Base-by-base conservation (phyloP, 2,797 vertebrate genomes). In the Phrynocephalus vlangalii region DNA sequence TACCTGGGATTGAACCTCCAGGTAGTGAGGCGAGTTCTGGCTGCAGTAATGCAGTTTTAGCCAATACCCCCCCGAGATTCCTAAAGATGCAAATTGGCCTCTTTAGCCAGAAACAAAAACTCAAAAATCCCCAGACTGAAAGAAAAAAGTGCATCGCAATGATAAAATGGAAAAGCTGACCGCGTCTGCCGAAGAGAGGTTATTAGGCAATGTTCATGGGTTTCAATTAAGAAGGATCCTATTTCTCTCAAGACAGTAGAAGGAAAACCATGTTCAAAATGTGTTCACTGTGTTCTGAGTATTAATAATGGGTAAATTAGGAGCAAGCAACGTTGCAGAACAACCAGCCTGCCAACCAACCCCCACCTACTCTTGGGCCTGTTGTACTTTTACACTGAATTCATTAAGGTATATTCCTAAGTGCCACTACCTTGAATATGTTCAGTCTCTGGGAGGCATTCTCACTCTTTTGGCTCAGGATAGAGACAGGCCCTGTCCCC, bases 161-260 rank as follows among this genome's bases (percentile, higher is more conserved):
- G 52, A n/a, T 79, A 48, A 86, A 86, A 52, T 79, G 77, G 67
- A 79, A 71, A 79, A 79, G 24, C 15, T 56, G 50, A 9, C 15
- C 76, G 5, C 8, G 11, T 15, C 26, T 56, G 28, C 33, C 50
- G 3, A 52, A 79, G 28, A 78, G n/a, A 85, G 13, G 38, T 28
- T 30, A 71, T 79, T 79, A 76, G 50, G 10, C 66, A 63, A 6
- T 6, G 8, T 30, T 56, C 16, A 33, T 30, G 20, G 20, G 3
- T 56, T 85, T 79, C 44, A 79, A 4, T 38, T 16, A 26, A 79
- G 24, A 79, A 72, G 38, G 13, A 10, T 56, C 48, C 52, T 2
- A 85, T 68, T 78, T 52, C 20, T 48, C 79, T 22, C 38, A 63
- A 48, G 73, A 85, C 18, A 67, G 22, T 18, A 38, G 50, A 86